Conservation (phyloP, 1,140 invertebrate genomes). For the Elymnias hypermnestra region DNA sequence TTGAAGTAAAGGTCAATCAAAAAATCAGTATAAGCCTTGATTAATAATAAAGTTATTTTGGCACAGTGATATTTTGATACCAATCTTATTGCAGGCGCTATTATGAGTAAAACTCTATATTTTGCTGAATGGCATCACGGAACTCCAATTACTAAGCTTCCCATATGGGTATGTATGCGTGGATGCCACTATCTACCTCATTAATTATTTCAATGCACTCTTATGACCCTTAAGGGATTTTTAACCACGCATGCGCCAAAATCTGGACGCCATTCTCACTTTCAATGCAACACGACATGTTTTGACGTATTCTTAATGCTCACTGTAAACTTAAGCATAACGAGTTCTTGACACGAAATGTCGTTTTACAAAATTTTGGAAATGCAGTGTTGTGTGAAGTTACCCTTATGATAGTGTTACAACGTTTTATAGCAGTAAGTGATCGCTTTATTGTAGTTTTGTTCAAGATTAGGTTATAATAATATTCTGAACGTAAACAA, state of each 20-base stretch:
- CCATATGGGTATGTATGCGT: not conserved
- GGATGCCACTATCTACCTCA: slow-evolving; percentile 8
- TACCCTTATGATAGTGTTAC: slow-evolving; percentile 66
- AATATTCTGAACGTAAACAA: slow-evolving; percentile 11
- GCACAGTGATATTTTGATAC: slow-evolving; percentile 1
- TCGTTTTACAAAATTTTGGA: slow-evolving; percentile 39
- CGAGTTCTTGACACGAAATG: slow-evolving; percentile 72
- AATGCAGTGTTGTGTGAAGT: slow-evolving; percentile 51
- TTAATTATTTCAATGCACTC: slow-evolving; percentile 37
- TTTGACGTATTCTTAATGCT: slow-evolving; percentile 63
- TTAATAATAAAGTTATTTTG: not conserved
- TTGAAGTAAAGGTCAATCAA: too few species aligned
- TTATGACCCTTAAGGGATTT: slow-evolving; percentile 14
- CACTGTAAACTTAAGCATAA: slow-evolving; percentile 39
- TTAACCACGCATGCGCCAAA: slow-evolving; percentile 63
- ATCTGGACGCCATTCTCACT: slow-evolving; percentile 62
- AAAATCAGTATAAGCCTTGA: too few species aligned
- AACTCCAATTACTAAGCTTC: slow-evolving; percentile 1
- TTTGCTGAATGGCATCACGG: not conserved
- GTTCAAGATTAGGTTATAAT: slow-evolving; percentile 2
- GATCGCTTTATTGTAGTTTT: slow-evolving; percentile 10
- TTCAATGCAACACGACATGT: slow-evolving; percentile 55
- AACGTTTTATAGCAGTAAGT: slow-evolving; percentile 40
- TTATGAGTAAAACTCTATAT: not conserved
- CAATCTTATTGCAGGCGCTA: slow-evolving; percentile 2